Evolutionary conservation across 2,797 vertebrate species (phyloP).

Genomic region (Cirrhinus mrigala): DNA sequence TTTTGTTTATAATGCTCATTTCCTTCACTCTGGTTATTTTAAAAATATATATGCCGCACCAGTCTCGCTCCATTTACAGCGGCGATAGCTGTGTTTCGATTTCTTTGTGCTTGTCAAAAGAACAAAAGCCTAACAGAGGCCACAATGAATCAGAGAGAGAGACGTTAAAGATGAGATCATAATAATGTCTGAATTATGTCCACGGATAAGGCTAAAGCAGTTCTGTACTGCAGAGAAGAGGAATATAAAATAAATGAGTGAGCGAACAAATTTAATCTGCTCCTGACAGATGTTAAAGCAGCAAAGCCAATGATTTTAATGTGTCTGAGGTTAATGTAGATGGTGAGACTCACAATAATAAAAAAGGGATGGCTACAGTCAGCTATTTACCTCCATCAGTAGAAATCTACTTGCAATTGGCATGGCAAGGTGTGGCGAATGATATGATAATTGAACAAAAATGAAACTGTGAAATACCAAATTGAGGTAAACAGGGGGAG

Average conservation of each 20-base stretch:
- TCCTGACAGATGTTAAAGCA: constrained; percentile 28
- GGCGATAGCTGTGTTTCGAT: not conserved
- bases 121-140: constrained; percentile 29
- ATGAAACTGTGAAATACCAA: constrained; percentile 61
- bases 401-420: constrained; percentile 35
- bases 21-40: not conserved
- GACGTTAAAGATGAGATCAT: constrained; percentile 29
- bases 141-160: constrained; percentile 35
- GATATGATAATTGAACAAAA: constrained; percentile 58
- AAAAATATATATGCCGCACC: not conserved
- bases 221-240: constrained; percentile 10
- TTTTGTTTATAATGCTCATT: not conserved
- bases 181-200: constrained; percentile 26
- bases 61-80: constrained; percentile 24
- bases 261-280: constrained; percentile 25
- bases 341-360: constrained; percentile 5
- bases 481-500: constrained; percentile 62
- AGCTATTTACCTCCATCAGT: constrained; percentile 45
- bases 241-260: constrained; percentile 1
- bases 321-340: constrained; percentile 29
- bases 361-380: constrained; percentile 4
- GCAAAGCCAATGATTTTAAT: constrained; percentile 28
- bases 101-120: constrained; percentile 34
- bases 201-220: constrained; percentile 5
- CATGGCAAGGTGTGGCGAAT: constrained; percentile 57